phyloP scores from a whole-genome alignment of 2,888 invertebrate genomes.

The Tenthredo mesomela region DNA sequence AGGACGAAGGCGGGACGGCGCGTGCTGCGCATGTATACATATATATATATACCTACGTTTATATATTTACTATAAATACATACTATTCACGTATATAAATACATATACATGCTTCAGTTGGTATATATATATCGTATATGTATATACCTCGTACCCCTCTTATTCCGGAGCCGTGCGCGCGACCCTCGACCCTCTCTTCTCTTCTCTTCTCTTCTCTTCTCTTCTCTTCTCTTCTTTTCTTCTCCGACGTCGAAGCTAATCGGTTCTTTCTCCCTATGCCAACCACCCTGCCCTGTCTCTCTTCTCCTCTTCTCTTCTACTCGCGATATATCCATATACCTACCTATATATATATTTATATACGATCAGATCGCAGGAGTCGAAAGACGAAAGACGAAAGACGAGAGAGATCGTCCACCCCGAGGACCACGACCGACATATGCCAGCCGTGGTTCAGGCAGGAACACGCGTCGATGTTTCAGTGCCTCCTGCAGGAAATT shows the following conservation, averaged over 20 bases:
- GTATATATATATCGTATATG: neutral
- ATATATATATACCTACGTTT: neutral
- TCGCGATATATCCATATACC: too few relatives aligned
- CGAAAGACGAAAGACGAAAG: neutral
- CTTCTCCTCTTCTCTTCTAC: conserved; percentile 29
- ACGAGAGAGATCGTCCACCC: conserved; percentile 41
- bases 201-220: neutral
- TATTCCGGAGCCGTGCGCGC: conserved; percentile 45
- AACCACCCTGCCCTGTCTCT: neutral
- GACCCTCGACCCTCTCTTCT: conserved; percentile 57
- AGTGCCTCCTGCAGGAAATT: conserved; percentile 8
- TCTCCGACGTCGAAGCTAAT: conserved; percentile 30
- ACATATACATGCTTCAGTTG: neutral
- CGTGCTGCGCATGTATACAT: conserved; percentile 65
- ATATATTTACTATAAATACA: neutral
- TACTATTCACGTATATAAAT: neutral
- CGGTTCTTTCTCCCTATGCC: conserved; percentile 15
- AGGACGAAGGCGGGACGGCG: conserved; percentile 58
- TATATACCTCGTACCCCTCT: conserved; percentile 1
- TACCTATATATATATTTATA: neutral
- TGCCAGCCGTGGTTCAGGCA: conserved; percentile 15
- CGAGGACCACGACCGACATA: conserved; percentile 42
- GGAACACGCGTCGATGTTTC: neutral
- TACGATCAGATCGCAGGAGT: neutral
- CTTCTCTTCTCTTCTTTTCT: neutral